Evolutionary conservation across 2,797 vertebrate genomes (phyloP).

Genomic region (Pelodytes ibericus): DNA sequence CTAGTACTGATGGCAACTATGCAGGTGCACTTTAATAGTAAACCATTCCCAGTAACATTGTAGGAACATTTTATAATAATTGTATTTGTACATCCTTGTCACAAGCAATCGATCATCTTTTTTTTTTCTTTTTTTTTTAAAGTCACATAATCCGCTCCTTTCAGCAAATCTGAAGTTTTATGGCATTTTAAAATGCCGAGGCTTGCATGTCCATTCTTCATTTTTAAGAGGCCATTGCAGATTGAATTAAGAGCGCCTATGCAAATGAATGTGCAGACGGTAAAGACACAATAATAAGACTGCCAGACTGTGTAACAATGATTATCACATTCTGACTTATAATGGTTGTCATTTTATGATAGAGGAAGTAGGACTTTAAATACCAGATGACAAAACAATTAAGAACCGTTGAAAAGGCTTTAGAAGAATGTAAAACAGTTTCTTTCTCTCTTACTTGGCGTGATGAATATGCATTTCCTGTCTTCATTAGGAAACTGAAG

Average conservation of each 20-base stretch:
- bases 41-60: too few species aligned
- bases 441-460: conserved; percentile 65
- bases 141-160: background rate
- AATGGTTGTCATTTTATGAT: conserved; percentile 67
- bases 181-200: conserved; percentile 47
- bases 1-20: too few species aligned
- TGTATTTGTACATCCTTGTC: too few species aligned
- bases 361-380: conserved; percentile 57
- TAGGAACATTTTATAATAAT: too few species aligned
- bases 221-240: conserved; percentile 55
- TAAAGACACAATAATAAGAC: conserved; percentile 64
- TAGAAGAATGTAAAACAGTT: conserved; percentile 63
- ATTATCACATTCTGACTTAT: conserved; percentile 66
- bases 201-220: conserved; percentile 54
- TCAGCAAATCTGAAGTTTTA: conserved; percentile 16
- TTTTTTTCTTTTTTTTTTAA: background rate
- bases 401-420: conserved; percentile 60
- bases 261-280: conserved; percentile 64
- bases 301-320: conserved; percentile 64
- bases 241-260: conserved; percentile 64
- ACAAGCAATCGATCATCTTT: too few species aligned
- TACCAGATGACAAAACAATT: conserved; percentile 64
- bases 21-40: too few species aligned
- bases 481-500: conserved; percentile 70
- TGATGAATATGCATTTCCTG: conserved; percentile 68